Evolutionary conservation across 2,113 vertebrate genomes (phyloP).

Genomic region (Hypocryptadius cinnamomeus): DNA sequence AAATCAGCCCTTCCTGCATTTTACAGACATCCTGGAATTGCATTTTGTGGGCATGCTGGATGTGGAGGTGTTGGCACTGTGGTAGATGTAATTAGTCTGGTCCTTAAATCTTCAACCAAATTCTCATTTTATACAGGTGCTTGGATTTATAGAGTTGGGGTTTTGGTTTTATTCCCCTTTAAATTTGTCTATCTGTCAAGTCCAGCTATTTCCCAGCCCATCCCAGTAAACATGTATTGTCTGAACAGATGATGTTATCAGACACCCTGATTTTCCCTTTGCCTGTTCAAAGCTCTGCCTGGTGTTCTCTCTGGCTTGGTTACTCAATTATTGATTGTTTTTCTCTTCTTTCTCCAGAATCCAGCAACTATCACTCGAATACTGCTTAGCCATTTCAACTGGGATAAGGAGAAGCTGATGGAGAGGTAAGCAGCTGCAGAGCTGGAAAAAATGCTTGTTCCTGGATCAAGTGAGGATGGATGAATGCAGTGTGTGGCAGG

Average conservation of each 20-base stretch:
- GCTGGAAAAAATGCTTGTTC: not conserved
- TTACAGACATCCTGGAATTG: not conserved
- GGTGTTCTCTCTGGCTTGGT: not conserved
- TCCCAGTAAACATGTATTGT: not conserved
- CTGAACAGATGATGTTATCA: not conserved
- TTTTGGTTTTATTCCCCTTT: not conserved
- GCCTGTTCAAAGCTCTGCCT: not conserved
- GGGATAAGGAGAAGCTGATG: slow-evolving; percentile 99
- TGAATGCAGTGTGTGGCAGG: not conserved
- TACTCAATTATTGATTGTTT: not conserved
- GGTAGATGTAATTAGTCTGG: not conserved
- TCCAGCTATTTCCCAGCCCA: not conserved
- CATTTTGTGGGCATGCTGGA: rapidly evolving
- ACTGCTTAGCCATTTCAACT: slow-evolving; percentile 99
- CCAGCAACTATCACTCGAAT: slow-evolving; percentile 99
- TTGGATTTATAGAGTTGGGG: not conserved
- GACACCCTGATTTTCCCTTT: not conserved
- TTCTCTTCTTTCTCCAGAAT: slow-evolving; percentile 76
- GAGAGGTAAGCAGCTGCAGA: slow-evolving; percentile 80
- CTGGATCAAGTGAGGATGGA: not conserved
- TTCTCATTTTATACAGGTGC: not conserved
- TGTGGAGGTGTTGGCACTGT: not conserved
- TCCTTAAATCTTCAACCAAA: not conserved
- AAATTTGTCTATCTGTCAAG: not conserved
- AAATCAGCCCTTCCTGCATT: not conserved